Evolutionary conservation across 1,140 invertebrate species (phyloP), one percentile per base, ranked within the genome.

Genomic region (Coenobita brevimanus): DNA sequence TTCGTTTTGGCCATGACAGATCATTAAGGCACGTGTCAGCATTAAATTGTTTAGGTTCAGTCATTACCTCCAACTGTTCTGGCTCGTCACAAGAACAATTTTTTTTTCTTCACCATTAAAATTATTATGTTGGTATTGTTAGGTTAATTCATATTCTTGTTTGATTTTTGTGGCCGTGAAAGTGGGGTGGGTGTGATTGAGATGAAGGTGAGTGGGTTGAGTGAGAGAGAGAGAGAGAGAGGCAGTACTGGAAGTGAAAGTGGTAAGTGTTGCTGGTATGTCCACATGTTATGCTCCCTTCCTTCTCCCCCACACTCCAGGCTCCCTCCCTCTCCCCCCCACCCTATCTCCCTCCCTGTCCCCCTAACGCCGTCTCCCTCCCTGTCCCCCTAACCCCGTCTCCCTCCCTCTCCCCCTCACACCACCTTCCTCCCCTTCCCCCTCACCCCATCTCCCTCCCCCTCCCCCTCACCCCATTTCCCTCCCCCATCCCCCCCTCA

Each of bases 181-280:
- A 13, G 54, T 57, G 54, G n/a, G 10, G n/a, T 57, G 54, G 54
- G 10, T 13, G 54, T 57, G 54, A n/a, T 57, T 10, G 54, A 13
- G n/a, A n/a, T 57, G n/a, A 13, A 13, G 54, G 10, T 57, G 54
- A 13, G n/a, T 10, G 10, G n/a, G 54, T 57, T 13, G 54, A 62
- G 57, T n/a, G 57, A 62, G 57, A 62, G 57, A 62, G 57, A 62
- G 57, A 62, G 57, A 62, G 57, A 62, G 57, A 62, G 57, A 62
- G 57, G 27, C 17, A 62, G 57, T n/a, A 24, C 21, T 17, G 27
- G 57, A 62, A 24, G 27, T 17, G 27, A 24, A 62, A 24, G 27
- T 17, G 27, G 57, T n/a, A 1, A 62, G 27, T 62, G 21, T 17
- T n/a, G 17, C 57, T 62, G 21, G 17, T n/a, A 17, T 67, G 1